These are phyloP conservation scores for Ramphastos sulfuratus DNA, from an alignment of 2,113 vertebrate genomes.

Conservation along the genomic window DNA sequence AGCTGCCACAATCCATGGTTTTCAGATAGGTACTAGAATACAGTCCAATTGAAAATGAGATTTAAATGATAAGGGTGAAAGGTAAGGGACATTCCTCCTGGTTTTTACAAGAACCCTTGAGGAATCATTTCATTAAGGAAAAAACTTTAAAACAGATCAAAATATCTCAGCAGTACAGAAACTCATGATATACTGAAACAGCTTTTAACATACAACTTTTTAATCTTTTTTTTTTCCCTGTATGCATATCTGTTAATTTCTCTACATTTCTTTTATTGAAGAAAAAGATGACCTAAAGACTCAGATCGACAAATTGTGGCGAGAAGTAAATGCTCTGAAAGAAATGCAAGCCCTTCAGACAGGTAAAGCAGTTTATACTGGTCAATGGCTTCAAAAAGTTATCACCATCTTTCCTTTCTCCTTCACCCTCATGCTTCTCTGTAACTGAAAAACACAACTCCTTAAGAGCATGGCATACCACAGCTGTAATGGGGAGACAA, in stretches of 20 bases:
- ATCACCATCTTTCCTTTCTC: background rate
- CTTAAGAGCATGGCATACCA: background rate
- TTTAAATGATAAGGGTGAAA: background rate
- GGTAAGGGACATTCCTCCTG: background rate
- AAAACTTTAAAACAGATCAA: background rate
- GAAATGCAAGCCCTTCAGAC: slow-evolving; percentile 96
- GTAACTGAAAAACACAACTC: background rate
- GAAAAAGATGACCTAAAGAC: slow-evolving; percentile 86
- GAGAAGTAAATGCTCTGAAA: slow-evolving; percentile 94
- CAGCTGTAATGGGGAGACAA: background rate
- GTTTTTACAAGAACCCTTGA: background rate
- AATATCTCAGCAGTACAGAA: background rate
- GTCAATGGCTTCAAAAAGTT: background rate
- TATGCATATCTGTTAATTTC: background rate
- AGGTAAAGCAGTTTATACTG: slow-evolving; percentile 74
- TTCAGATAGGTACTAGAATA: background rate
- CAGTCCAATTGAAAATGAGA: background rate
- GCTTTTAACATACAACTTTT: background rate
- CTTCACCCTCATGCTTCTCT: background rate
- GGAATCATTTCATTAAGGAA: background rate
- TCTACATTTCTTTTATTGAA: slow-evolving; percentile 3
- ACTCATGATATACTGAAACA: background rate
- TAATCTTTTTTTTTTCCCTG: background rate
- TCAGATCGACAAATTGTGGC: slow-evolving; percentile 92
- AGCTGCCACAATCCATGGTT: background rate